Base-by-base conservation (phyloP, 2,888 invertebrate species). In the Chrysolina oricalcia region DNA sequence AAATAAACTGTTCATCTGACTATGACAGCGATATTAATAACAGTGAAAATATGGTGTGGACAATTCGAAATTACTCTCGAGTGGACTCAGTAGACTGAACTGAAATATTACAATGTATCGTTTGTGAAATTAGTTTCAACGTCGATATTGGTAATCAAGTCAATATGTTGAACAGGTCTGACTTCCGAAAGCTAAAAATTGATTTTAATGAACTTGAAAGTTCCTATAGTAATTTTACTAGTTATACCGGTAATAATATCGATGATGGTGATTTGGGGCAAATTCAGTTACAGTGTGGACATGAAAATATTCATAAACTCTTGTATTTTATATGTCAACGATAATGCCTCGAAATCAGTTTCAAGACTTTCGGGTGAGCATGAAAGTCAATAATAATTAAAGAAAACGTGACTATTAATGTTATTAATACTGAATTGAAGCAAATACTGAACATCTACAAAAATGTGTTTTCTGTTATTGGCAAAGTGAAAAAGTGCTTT, bases 261-360 rank as follows among this genome's bases (percentile, higher is more conserved):
- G 63, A 63, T 63, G 8, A n/a, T n/a, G 63, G 40, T 63, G 8
- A n/a, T n/a, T 63, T 63, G 63, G 63, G 63, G 17, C 17, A 63
- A 40, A 63, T 63, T 6, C 27, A 63, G n/a, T 40, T 62, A 62
- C 21, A 62, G 11, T 62, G 62, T 21, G 10, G 21, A 23, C 62
- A 23, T 3, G 27, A 35, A 62, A 17, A 63, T 17, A 40, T 40
- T 40, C 2, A 40, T 40, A 63, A 63, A 63, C 40, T 40, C 63
- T 63, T 35, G 4, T n/a, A 63, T 63, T 63, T n/a, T 40, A 63
- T 40, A n/a, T 35, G 11, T 63, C 5, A 63, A 35, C 63, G n/a
- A n/a, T 63, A 35, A 35, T 63, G 15, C 40, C 40, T 63, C 63
- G 10, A n/a, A 40, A 63, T 63, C 40, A 19, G 27, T 63, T 35